Evolutionary conservation across 2,797 vertebrate species (phyloP).

Genomic region (Meriones psammophilus): DNA sequence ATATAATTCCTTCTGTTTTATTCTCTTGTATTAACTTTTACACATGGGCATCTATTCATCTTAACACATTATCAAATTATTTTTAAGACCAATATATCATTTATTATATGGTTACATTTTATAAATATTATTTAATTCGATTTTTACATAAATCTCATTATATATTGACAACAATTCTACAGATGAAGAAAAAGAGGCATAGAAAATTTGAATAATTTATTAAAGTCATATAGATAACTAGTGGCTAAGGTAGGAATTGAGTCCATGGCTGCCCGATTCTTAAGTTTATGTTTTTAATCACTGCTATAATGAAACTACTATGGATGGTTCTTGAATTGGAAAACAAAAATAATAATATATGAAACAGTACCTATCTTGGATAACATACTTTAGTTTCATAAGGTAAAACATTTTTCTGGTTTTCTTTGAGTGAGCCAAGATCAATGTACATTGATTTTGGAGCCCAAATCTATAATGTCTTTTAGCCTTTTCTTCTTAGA

Average conservation of each 20-base stretch:
- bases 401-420: neutral
- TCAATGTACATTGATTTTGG: slow-evolving; percentile 47
- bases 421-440: neutral
- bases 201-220: slow-evolving; percentile 46
- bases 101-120: slow-evolving; percentile 41
- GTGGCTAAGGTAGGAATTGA: neutral
- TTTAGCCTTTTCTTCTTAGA: neutral
- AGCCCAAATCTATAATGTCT: neutral
- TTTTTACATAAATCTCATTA: slow-evolving; percentile 40
- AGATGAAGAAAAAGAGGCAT: slow-evolving; percentile 17
- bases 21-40: slow-evolving; percentile 47
- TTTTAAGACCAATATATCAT: slow-evolving; percentile 21
- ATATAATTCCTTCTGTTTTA: slow-evolving; percentile 41
- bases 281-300: slow-evolving; percentile 41
- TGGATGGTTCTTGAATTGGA: neutral
- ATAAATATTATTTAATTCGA: slow-evolving; percentile 59
- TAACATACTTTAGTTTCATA: neutral
- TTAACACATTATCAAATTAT: slow-evolving; percentile 28
- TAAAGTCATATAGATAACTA: slow-evolving; percentile 12
- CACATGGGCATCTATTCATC: slow-evolving; percentile 2
- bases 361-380: neutral
- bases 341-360: slow-evolving; percentile 21
- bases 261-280: neutral
- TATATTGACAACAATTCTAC: slow-evolving; percentile 38
- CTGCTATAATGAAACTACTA: neutral